Conservation (phyloP, 2,113 vertebrate species). For the Pituophis catenifer region DNA sequence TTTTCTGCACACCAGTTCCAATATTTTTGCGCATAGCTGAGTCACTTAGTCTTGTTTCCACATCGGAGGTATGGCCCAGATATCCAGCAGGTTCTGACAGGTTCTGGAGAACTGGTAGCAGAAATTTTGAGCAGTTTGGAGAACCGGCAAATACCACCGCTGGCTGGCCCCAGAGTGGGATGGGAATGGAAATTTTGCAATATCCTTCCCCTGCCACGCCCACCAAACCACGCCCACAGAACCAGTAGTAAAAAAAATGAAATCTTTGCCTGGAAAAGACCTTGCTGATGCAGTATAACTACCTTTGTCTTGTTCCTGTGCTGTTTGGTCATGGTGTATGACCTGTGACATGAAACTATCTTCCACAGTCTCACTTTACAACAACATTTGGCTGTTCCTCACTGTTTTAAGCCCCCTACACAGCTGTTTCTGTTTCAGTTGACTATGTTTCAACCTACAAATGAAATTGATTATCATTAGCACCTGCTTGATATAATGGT, state of each 20-base stretch:
- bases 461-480: neutral
- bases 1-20: too few species aligned
- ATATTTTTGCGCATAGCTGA: neutral
- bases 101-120: too few species aligned
- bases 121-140: too few species aligned
- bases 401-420: neutral
- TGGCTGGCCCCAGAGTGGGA: too few species aligned
- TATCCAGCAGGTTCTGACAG: too few species aligned
- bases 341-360: neutral
- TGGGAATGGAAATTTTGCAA: too few species aligned
- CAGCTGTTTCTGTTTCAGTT: neutral
- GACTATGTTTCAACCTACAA: neutral
- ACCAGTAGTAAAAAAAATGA: too few species aligned
- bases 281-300: too few species aligned
- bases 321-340: neutral
- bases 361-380: neutral
- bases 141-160: too few species aligned
- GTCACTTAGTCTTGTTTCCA: neutral
- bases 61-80: neutral
- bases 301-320: neutral
- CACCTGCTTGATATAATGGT: neutral
- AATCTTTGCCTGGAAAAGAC: neutral
- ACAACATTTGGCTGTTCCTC: neutral
- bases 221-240: too few species aligned
- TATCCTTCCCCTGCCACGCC: too few species aligned